Evolutionary conservation across 2,113 vertebrate genomes (phyloP), one percentile per base, ranked within the genome.

Genomic region (Chloebia gouldiae): DNA sequence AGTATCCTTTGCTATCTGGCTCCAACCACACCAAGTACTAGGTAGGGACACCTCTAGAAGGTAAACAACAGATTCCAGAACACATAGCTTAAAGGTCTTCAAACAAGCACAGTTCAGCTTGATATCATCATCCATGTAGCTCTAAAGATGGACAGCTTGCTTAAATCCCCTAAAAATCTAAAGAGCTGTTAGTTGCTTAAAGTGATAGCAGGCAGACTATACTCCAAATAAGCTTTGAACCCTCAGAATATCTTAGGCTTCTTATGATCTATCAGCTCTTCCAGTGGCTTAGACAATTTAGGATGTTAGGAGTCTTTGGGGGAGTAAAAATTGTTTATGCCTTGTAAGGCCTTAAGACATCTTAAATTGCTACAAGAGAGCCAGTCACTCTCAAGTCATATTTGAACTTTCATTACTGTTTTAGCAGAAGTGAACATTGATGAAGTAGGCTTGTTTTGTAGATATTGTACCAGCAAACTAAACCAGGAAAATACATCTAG

Each of bases 311-410:
- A 92, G 27, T 69, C 70, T 71, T 75, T 31, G 18, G 13, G 37
- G 39, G 30, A 79, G 45, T 3, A 7, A 44, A 92, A 89, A 95
- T 45, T 63, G 57, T 56, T 80, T 92, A 82, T 35, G n/a, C 30
- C 44, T 85, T 93, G 42, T 88, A 77, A 90, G 54, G 75, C 24
- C 59, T 95, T 90, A 88, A 83, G 95, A 84, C n/a, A 90, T 57
- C 69, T 88, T 83, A 60, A 95, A 84, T 51, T 50, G 66, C 65
- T 94, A 53, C 35, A 85, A 78, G 25, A 53, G 18, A 87, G n/a
- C 4, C 44, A 44, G 73, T 73, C 47, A 65, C 27, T 86, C 60
- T 57, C 92, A 30, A 81, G 56, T 68, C 24, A 15, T 69, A 66
- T 80, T 53, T 60, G 50, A 92, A 47, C 66, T 63, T 69, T 25